These are phyloP conservation scores for Diorhabda sublineata DNA, from an alignment of 1,140 invertebrate genomes.

Conservation along the genomic window DNA sequence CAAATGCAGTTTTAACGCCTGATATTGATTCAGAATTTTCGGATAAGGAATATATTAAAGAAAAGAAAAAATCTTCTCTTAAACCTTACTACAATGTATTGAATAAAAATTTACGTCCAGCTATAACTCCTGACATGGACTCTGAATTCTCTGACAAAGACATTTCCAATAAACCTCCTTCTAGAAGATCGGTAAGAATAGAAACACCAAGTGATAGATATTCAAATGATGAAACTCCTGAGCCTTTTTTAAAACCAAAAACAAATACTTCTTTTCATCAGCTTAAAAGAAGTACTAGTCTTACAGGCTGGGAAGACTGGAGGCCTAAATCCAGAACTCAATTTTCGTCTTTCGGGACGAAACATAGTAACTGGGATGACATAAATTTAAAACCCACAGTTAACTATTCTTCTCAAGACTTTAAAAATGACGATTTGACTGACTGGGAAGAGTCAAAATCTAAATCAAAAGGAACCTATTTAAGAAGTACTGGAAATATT, in stretches of 20 bases:
- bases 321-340: neutral
- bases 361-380: neutral
- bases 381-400: neutral
- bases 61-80: neutral
- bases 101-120: constrained; percentile 23
- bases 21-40: neutral
- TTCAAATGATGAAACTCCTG: constrained; percentile 20
- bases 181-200: constrained; percentile 44
- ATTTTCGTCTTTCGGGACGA: neutral
- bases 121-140: constrained; percentile 32
- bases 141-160: constrained; percentile 39
- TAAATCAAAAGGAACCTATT: neutral
- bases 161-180: constrained; percentile 36
- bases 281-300: neutral
- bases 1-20: neutral
- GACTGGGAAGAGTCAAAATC: neutral
- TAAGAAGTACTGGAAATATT: neutral
- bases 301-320: neutral
- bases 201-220: constrained; percentile 41
- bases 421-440: neutral
- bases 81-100: constrained; percentile 5
- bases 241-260: constrained; percentile 28
- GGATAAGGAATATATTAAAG: neutral
- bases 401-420: neutral
- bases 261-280: constrained; percentile 25